Base-by-base conservation (phyloP, 1,140 invertebrate genomes). In the Cherax destructor region DNA sequence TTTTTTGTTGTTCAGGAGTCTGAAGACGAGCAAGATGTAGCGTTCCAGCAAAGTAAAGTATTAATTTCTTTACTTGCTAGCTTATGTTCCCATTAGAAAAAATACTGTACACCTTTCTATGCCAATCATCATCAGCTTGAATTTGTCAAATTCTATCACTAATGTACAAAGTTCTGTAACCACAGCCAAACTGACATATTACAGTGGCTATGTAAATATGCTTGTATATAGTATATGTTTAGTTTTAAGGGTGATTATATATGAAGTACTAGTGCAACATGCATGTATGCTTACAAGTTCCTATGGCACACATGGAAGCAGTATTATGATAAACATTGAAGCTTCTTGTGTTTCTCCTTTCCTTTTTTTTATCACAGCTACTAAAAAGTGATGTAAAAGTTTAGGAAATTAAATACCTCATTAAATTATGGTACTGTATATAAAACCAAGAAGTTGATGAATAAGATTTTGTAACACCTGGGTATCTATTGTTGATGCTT, bases 221-320 rank as follows among this genome's bases (percentile, higher is more conserved):
- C 85, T 86, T 86, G 85, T 86, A 86, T 50, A 86, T 78, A 78
- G 30, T 78, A 56, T 61, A 61, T 78, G 52, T 76, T 78, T 86
- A 86, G 85, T 30, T 56, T 86, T 77, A 86, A 61, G 85, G 85
- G 85, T 86, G 72, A 78, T 61, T 74, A 88, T 78, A 80, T 88
- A 83, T 81, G 79, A 52, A 89, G 87, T 89, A 89, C 87, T 81
- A 72, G 86, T 88, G 65, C 79, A 74, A 89, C 83, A 76, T 91
- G 88, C 81, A 85, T 91, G 88, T 91, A 84, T 85, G 88, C 87
- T 91, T 91, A 74, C 76, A 85, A 91, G 88, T 91, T 91, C 88
- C 88, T 91, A 91, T 85, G 76, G 88, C 76, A 91, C 81, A 90
- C 88, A 91, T 91, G 88, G 59, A 91, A 85, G 83, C 88, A 91